phyloP scores from a whole-genome alignment of 2,797 vertebrate species.

The Coranthus polyacanthus region DNA sequence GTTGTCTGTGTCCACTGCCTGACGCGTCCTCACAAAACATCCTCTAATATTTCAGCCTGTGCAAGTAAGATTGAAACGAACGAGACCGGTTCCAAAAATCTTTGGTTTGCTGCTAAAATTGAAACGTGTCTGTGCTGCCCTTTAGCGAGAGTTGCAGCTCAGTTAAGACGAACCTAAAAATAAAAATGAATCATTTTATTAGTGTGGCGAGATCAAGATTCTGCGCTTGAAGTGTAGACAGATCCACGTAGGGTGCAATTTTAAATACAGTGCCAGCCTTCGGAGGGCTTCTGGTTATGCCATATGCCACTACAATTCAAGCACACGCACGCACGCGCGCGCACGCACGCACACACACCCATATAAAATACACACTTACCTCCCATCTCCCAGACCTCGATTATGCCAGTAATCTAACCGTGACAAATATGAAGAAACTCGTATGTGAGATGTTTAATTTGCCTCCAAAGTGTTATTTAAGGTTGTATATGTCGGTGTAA shows the following conservation, averaged over 20 bases:
- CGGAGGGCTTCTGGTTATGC: slow-evolving; percentile 58
- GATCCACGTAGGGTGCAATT: slow-evolving; percentile 35
- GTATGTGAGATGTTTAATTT: too few relatives aligned
- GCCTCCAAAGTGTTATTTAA: too few relatives aligned
- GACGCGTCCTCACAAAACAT: slow-evolving; percentile 18
- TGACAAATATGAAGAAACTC: slow-evolving; percentile 23
- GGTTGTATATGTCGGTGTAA: too few relatives aligned
- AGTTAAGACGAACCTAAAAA: slow-evolving; percentile 24
- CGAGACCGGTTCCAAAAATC: slow-evolving; percentile 11
- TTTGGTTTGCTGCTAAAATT: slow-evolving; percentile 25
- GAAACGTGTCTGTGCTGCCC: slow-evolving; percentile 26
- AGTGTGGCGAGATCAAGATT: slow-evolving; percentile 24
- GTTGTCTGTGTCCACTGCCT: slow-evolving; percentile 5
- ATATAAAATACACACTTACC: slow-evolving; percentile 7
- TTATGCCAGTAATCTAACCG: slow-evolving; percentile 22
- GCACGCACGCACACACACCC: slow-evolving; percentile 3
- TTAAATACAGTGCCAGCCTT: slow-evolving; percentile 47
- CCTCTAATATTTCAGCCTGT: slow-evolving; percentile 49
- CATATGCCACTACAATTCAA: slow-evolving; percentile 71
- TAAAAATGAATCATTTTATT: slow-evolving; percentile 31
- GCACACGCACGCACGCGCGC: slow-evolving; percentile 15
- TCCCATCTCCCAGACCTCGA: slow-evolving; percentile 23
- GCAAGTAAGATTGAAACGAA: slow-evolving; percentile 27
- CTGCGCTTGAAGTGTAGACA: slow-evolving; percentile 42
- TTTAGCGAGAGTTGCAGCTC: slow-evolving; percentile 20